These are phyloP conservation scores for Crocodylus rhombifer DNA, from an alignment of 2,797 vertebrate species.

Conservation along the genomic window DNA sequence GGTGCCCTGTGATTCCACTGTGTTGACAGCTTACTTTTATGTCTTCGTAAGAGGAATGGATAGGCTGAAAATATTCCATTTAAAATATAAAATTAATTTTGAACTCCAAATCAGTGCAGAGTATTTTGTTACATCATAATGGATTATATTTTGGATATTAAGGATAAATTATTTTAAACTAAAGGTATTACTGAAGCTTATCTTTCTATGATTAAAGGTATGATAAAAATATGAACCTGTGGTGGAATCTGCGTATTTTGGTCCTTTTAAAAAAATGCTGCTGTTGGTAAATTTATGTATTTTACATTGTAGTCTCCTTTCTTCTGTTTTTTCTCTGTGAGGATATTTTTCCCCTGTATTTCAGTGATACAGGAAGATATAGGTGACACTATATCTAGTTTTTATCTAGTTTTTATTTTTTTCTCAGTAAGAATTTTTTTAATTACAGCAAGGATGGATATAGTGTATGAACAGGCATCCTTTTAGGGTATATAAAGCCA, in stretches of 20 bases:
- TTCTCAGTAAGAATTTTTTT: not conserved
- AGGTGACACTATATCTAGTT: too few species aligned
- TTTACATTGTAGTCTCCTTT: not conserved
- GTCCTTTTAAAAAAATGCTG: not conserved
- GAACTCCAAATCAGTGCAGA: not conserved
- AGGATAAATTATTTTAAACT: not conserved
- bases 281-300: not conserved
- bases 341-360: not conserved
- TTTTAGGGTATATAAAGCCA: not conserved
- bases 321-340: not conserved
- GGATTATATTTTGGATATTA: not conserved
- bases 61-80: not conserved
- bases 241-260: not conserved
- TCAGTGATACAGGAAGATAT: not conserved
- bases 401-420: not conserved
- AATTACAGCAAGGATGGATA: not conserved
- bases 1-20: not conserved
- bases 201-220: not conserved
- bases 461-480: not conserved
- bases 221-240: not conserved
- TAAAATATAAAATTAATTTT: not conserved
- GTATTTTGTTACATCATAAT: not conserved
- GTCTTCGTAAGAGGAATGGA: not conserved
- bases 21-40: not conserved
- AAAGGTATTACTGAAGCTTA: not conserved